These are phyloP conservation scores for Carabus problematicus DNA, from an alignment of 2,888 invertebrate genomes.

Conservation along the genomic window DNA sequence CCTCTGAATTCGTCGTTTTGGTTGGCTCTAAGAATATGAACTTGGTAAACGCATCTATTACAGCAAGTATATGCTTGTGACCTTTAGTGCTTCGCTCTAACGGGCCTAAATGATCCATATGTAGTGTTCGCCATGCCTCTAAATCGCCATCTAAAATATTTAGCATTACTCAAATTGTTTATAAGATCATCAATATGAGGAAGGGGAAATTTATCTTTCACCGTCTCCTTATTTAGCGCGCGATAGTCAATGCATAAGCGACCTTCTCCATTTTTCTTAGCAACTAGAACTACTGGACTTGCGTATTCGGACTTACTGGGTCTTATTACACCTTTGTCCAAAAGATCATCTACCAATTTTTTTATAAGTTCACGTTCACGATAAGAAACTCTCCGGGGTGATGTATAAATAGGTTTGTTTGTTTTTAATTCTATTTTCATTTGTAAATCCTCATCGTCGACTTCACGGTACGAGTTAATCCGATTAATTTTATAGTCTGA, in stretches of 20 bases:
- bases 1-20: slow-evolving; percentile 14
- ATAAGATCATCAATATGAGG: slow-evolving; percentile 20
- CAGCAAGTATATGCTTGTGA: slow-evolving; percentile 17
- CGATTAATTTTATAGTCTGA: neutral
- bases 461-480: neutral
- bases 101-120: slow-evolving; percentile 39
- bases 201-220: slow-evolving; percentile 26
- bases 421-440: slow-evolving; percentile 9
- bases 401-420: slow-evolving; percentile 10
- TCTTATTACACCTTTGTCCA: slow-evolving; percentile 38
- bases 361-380: slow-evolving; percentile 29
- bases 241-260: slow-evolving; percentile 27
- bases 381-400: slow-evolving; percentile 36
- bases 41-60: slow-evolving; percentile 22
- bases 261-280: slow-evolving; percentile 26
- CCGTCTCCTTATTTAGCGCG: slow-evolving; percentile 18
- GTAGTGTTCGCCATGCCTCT: slow-evolving; percentile 25
- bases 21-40: slow-evolving; percentile 20
- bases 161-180: slow-evolving; percentile 16
- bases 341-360: slow-evolving; percentile 42
- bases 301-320: slow-evolving; percentile 34
- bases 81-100: slow-evolving; percentile 22
- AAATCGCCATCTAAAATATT: slow-evolving; percentile 6
- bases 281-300: slow-evolving; percentile 31
- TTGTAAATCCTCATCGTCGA: slow-evolving; percentile 7